Percentiles rank a stretch among this genome's conserved stretches.
phyloP scores from a whole-genome alignment of 2,113 vertebrate genomes.

The human (Homo sapiens) region DNA sequence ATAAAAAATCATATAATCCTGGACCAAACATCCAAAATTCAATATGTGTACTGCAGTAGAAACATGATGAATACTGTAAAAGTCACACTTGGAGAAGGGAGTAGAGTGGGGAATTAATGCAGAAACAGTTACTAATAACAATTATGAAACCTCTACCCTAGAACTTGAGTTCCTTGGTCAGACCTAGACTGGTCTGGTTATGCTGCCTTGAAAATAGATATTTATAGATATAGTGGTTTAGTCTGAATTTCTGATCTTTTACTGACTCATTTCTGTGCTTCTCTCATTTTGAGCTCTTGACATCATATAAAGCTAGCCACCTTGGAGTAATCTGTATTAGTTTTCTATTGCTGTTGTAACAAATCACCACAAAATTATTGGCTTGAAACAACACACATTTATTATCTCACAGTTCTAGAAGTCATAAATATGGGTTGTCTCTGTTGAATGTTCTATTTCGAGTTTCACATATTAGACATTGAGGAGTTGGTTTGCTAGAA shows the following conservation, averaged over 20 bases:
- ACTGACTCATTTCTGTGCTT: background rate
- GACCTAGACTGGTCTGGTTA: background rate
- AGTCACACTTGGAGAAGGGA: background rate
- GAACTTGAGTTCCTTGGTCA: background rate
- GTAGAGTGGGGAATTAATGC: background rate
- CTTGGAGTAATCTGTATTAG: background rate
- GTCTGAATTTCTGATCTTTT: background rate
- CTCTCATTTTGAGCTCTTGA: background rate
- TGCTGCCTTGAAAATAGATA: background rate
- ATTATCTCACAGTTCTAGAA: background rate
- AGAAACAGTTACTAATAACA: background rate
- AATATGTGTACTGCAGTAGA: background rate
- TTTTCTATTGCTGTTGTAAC: background rate
- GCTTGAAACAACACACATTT: background rate
- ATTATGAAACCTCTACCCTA: background rate
- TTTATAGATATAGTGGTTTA: background rate
- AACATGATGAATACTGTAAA: background rate
- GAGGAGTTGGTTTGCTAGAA: background rate
- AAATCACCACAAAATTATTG: background rate
- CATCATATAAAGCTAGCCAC: background rate
- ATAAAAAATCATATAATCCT: background rate
- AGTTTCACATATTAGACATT: background rate
- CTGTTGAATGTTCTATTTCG: background rate
- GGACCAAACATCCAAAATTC: fast-evolving
- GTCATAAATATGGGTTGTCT: background rate